Conservation (phyloP, 1,140 invertebrate genomes). For the Drosophila kepulauana region DNA sequence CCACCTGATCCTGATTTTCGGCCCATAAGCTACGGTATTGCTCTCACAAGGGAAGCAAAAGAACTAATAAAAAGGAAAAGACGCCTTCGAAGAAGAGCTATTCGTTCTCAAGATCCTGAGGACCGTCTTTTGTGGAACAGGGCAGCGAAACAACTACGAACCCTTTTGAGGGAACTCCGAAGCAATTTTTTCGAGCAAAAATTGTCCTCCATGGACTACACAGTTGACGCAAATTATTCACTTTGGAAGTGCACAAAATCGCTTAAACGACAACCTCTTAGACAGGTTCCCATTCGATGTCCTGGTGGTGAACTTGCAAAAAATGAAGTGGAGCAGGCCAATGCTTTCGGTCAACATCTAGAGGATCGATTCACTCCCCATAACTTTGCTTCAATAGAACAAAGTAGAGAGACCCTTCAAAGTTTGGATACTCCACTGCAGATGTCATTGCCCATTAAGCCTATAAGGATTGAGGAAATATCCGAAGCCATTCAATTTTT, state of each 20-base stretch:
- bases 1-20: neutral
- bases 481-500: neutral
- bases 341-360: neutral
- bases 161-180: conserved; percentile 15
- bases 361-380: too few species aligned
- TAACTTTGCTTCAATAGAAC: too few species aligned
- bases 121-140: neutral
- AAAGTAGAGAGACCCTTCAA: too few species aligned
- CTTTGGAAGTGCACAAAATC: conserved; percentile 28
- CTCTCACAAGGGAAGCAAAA: neutral
- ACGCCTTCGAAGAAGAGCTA: conserved; percentile 10
- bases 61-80: neutral
- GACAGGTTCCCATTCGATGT: conserved; percentile 1
- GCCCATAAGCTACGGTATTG: neutral
- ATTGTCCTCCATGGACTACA: conserved; percentile 36
- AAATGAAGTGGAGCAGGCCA: neutral
- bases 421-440: neutral
- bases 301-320: neutral
- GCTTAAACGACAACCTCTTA: conserved; percentile 19
- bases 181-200: conserved; percentile 42
- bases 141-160: conserved; percentile 8
- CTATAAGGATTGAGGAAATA: neutral
- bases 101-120: conserved; percentile 17
- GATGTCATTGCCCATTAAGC: neutral
- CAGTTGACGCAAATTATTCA: conserved; percentile 34